These are phyloP conservation scores for Hydroisotoma schaefferi DNA, from an alignment of 2,888 invertebrate genomes.

Conservation along the genomic window DNA sequence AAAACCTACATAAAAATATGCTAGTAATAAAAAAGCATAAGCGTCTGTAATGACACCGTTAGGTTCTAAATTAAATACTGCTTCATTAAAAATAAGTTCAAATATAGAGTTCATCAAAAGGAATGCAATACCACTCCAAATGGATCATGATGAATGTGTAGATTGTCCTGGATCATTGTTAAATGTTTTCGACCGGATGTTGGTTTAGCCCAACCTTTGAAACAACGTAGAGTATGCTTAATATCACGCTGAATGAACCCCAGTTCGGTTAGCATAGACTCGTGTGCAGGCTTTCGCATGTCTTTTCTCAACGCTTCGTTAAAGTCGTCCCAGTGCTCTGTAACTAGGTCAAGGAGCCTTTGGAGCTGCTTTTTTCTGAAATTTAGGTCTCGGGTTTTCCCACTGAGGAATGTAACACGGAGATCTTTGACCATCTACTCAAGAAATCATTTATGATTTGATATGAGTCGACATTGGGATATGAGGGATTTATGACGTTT, in stretches of 20 bases:
- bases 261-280: conserved; percentile 28
- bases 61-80: too few species aligned
- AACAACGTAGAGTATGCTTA: conserved; percentile 51
- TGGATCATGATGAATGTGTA: conserved; percentile 7
- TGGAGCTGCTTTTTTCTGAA: conserved; percentile 54
- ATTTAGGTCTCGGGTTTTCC: conserved; percentile 52
- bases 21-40: background rate
- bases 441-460: too few species aligned
- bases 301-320: conserved; percentile 53
- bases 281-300: conserved; percentile 52
- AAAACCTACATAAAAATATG: conserved; percentile 18
- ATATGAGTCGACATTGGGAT: background rate
- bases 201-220: conserved; percentile 53
- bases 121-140: conserved; percentile 5
- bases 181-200: conserved; percentile 16
- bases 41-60: too few species aligned
- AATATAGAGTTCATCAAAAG: background rate
- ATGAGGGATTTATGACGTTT: background rate
- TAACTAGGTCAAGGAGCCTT: conserved; percentile 51
- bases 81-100: background rate
- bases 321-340: conserved; percentile 53
- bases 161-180: conserved; percentile 17
- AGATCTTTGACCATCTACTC: conserved; percentile 50
- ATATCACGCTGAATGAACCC: conserved; percentile 50
- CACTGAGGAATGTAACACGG: conserved; percentile 51